These are phyloP conservation scores for Helarctos malayanus DNA, from an alignment of 2,797 vertebrate genomes.

Conservation along the genomic window DNA sequence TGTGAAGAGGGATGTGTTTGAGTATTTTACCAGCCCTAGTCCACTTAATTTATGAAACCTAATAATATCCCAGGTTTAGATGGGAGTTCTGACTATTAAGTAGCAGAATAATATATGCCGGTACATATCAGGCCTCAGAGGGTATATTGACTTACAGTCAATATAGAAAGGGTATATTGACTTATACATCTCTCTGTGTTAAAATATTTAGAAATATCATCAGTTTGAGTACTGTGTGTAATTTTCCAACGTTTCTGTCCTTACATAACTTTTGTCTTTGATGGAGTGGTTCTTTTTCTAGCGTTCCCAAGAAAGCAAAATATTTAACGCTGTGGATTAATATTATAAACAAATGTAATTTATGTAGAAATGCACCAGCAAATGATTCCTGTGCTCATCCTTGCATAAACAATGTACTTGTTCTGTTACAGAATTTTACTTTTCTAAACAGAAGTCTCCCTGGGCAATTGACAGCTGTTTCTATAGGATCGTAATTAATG, in stretches of 20 bases:
- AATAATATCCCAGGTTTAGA: conserved; percentile 45
- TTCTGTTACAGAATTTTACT: conserved; percentile 62
- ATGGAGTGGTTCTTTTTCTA: conserved; percentile 50
- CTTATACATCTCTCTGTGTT: conserved; percentile 42
- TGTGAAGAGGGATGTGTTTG: background rate
- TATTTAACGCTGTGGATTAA: conserved; percentile 67
- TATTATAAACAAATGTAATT: conserved; percentile 69
- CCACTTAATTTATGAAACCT: conserved; percentile 48
- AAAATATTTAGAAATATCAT: conserved; percentile 71
- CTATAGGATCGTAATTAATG: conserved; percentile 70
- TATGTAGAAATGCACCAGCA: conserved; percentile 28
- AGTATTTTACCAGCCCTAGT: background rate
- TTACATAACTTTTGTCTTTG: conserved; percentile 48
- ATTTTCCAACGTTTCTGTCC: conserved; percentile 51
- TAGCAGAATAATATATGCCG: conserved; percentile 50
- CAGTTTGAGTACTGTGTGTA: conserved; percentile 31
- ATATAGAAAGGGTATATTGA: background rate
- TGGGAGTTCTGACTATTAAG: conserved; percentile 10
- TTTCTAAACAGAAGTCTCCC: conserved; percentile 60
- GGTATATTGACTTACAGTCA: background rate
- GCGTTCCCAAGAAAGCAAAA: conserved; percentile 53
- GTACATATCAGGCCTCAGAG: background rate
- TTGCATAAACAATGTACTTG: conserved; percentile 50
- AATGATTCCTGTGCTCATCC: conserved; percentile 34
- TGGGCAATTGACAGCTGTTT: conserved; percentile 47